A percentile compares a stretch with the other conserved stretches of the same genome.
These are phyloP conservation scores for Lamellibrachia luymesi DNA, from an alignment of 1,140 invertebrate genomes.

Conservation along the genomic window DNA sequence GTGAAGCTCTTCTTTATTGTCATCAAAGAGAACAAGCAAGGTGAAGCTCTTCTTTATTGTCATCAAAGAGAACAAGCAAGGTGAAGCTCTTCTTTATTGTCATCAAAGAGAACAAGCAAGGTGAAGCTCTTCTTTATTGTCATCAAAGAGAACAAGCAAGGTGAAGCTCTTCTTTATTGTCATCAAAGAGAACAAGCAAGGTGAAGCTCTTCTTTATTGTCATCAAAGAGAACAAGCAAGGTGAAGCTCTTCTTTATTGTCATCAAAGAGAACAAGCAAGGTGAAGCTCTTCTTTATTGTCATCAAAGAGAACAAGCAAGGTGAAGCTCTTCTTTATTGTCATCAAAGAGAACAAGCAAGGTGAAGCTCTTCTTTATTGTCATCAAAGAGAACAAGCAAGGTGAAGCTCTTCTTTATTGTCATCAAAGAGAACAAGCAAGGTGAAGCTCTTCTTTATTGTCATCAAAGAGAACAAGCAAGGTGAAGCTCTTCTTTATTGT, in stretches of 20 bases:
- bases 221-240: slow-evolving; percentile 77
- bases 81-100: slow-evolving; percentile 48
- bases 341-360: slow-evolving; percentile 77
- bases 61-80: slow-evolving; percentile 77
- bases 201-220: slow-evolving; percentile 48
- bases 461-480: slow-evolving; percentile 77
- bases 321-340: slow-evolving; percentile 48
- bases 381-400: slow-evolving; percentile 77
- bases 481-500: slow-evolving; percentile 48
- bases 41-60: slow-evolving; percentile 48
- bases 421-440: slow-evolving; percentile 77
- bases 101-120: slow-evolving; percentile 77
- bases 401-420: slow-evolving; percentile 48
- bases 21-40: slow-evolving; percentile 77
- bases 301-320: slow-evolving; percentile 77
- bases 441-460: slow-evolving; percentile 48
- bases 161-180: slow-evolving; percentile 48
- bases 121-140: slow-evolving; percentile 48
- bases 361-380: slow-evolving; percentile 48
- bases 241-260: slow-evolving; percentile 48
- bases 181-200: slow-evolving; percentile 77
- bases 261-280: slow-evolving; percentile 77
- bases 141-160: slow-evolving; percentile 77
- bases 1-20: slow-evolving; percentile 48
- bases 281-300: slow-evolving; percentile 48